These are phyloP conservation scores for Alloscopus bannaensis DNA, from an alignment of 2,888 invertebrate species.

Conservation along the genomic window DNA sequence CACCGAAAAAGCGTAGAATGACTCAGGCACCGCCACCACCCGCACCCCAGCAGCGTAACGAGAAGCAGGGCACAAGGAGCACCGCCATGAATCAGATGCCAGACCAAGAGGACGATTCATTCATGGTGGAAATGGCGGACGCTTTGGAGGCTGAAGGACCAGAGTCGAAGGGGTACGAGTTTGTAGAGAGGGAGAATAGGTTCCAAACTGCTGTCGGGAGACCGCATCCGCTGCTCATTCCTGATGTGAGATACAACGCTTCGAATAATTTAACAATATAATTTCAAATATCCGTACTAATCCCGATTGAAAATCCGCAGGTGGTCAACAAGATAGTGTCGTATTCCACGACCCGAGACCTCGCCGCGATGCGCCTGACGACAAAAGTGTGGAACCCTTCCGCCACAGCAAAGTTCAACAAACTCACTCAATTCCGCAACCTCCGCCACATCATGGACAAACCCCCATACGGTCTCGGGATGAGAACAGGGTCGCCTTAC, in stretches of 20 bases:
- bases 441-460: neutral
- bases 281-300: neutral
- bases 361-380: neutral
- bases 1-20: neutral
- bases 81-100: neutral
- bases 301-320: neutral
- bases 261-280: neutral
- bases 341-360: neutral
- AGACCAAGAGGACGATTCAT: conserved; percentile 10
- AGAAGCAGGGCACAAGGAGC: neutral
- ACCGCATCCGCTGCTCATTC: conserved; percentile 29
- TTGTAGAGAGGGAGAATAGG: conserved; percentile 1
- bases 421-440: neutral
- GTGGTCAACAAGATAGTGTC: neutral
- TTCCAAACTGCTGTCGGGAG: conserved; percentile 9
- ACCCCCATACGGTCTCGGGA: conserved; percentile 29
- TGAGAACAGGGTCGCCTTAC: neutral
- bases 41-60: neutral
- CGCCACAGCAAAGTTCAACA: neutral
- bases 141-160: neutral
- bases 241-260: neutral
- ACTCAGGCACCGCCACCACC: neutral
- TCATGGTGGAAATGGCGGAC: conserved; percentile 15
- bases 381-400: neutral
- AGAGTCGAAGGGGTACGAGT: neutral